A percentile compares a stretch with the other conserved stretches of the same genome.
phyloP scores from a whole-genome alignment of 2,797 vertebrate genomes.

The Macroramphosus scolopax region DNA sequence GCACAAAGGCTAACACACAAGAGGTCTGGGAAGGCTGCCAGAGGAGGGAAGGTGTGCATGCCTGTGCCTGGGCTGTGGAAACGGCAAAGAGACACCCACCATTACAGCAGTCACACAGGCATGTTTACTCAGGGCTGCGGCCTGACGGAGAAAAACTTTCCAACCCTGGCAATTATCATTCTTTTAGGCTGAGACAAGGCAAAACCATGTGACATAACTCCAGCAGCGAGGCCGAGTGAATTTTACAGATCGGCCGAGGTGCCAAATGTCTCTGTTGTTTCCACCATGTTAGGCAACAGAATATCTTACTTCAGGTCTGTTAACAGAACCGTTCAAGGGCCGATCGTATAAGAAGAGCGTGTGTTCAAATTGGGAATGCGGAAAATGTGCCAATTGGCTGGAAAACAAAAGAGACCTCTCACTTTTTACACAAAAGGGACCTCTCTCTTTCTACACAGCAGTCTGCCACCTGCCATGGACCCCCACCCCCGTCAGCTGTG shows the following conservation, averaged over 20 bases:
- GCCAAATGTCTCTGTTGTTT: slow-evolving; percentile 38
- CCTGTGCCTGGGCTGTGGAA: slow-evolving; percentile 74
- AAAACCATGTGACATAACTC: slow-evolving; percentile 71
- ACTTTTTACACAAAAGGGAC: too few relatives aligned
- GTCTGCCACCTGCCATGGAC: slow-evolving; percentile 56
- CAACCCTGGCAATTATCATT: slow-evolving; percentile 79
- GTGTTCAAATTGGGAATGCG: slow-evolving; percentile 5
- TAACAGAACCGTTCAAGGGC: slow-evolving; percentile 4
- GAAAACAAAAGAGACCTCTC: too few relatives aligned
- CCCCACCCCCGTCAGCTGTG: slow-evolving; percentile 51
- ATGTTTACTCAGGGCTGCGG: slow-evolving; percentile 81
- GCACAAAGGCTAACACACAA: slow-evolving; percentile 45
- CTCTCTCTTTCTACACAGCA: slow-evolving; percentile 50
- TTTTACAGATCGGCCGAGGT: slow-evolving; percentile 45
- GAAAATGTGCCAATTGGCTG: slow-evolving; percentile 17
- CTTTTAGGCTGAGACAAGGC: slow-evolving; percentile 73
- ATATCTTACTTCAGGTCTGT: too few relatives aligned
- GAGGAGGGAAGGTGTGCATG: slow-evolving; percentile 67
- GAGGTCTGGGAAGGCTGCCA: slow-evolving; percentile 66
- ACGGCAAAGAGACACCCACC: slow-evolving; percentile 72
- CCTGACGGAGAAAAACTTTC: slow-evolving; percentile 74
- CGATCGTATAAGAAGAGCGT: slow-evolving; percentile 2
- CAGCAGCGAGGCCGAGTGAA: slow-evolving; percentile 31
- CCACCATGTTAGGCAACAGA: slow-evolving; percentile 16
- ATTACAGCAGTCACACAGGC: slow-evolving; percentile 78